phyloP scores from a whole-genome alignment of 1,140 invertebrate genomes.

The Sycophaga agraensis region DNA sequence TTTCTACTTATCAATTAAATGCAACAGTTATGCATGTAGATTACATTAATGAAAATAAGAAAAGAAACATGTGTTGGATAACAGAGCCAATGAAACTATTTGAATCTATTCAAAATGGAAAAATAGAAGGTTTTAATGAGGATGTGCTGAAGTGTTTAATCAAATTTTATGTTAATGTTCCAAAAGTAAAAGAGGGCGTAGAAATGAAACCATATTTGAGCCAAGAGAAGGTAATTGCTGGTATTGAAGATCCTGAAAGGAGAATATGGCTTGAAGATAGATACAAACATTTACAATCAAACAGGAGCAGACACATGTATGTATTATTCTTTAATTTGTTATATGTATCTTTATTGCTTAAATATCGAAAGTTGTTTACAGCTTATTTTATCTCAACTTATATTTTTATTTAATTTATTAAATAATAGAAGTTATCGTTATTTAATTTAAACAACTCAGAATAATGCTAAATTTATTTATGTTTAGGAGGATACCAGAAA shows the following conservation, averaged over 20 bases:
- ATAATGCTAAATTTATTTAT: no score
- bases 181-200: conserved; percentile 61
- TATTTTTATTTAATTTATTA: no score
- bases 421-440: no score
- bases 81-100: conserved; percentile 72
- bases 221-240: conserved; percentile 61
- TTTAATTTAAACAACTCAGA: no score
- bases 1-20: conserved; percentile 87
- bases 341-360: no score
- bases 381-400: no score
- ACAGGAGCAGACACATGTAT: conserved; percentile 62
- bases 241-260: conserved; percentile 68
- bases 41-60: conserved; percentile 64
- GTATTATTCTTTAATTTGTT: neutral
- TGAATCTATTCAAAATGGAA: conserved; percentile 70
- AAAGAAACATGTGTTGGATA: conserved; percentile 81
- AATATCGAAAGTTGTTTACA: no score
- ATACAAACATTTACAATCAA: conserved; percentile 69
- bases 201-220: conserved; percentile 76
- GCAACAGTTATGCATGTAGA: conserved; percentile 70
- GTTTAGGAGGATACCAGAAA: conserved; percentile 62
- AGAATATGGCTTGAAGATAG: conserved; percentile 68
- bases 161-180: conserved; percentile 73
- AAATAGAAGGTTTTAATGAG: conserved; percentile 79
- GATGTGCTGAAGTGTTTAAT: conserved; percentile 74